Evolutionary conservation across 2,888 invertebrate species (phyloP), one percentile per base, ranked within the genome.

Genomic region (Melipona beecheii): DNA sequence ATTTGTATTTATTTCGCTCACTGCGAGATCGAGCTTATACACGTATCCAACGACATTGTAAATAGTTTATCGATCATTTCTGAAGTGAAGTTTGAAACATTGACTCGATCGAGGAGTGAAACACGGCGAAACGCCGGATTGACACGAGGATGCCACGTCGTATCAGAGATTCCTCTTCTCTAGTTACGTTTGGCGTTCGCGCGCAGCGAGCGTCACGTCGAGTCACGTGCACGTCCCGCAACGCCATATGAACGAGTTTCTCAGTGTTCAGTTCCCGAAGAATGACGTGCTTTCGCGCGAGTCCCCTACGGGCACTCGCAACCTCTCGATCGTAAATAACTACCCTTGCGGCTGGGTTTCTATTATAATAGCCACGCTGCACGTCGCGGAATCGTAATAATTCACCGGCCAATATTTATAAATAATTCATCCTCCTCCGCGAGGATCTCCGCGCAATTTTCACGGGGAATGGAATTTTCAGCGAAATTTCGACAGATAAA

Each of bases 241-340:
- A 58, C 52, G 71, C 62, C 62, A 43, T 27, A 27, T 65, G 58
- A 71, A 75, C 71, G 76, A 76, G 83, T 83, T 81, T 70, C 81
- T 83, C 75, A 62, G 52, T 64, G 79, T 78, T 62, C 56, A 31
- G 54, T 43, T 36, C 60, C 5, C 65, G 65, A 73, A 69, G 83
- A 81, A 83, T 83, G 79, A 79, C 64, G 69, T 74, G 79, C 79
- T 69, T 79, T 60, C 56, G 62, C 62, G 72, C 24, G 75, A 79
- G 80, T 72, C 66, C 74, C 81, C 81, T 64, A 52, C 43, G 81
- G 81, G 74, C 76, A 70, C 43, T 71, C 72, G 68, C 49, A 76
- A 81, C 58, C 56, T 74, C 65, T 70, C 71, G 84, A 83, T 83
- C 83, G 79, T 85, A 85, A 85, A 85, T 85, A 85, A 83, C 84